Evolutionary conservation across 2,797 vertebrate genomes (phyloP), one percentile per base, ranked within the genome.

Genomic region (Diglossa cyanea): DNA sequence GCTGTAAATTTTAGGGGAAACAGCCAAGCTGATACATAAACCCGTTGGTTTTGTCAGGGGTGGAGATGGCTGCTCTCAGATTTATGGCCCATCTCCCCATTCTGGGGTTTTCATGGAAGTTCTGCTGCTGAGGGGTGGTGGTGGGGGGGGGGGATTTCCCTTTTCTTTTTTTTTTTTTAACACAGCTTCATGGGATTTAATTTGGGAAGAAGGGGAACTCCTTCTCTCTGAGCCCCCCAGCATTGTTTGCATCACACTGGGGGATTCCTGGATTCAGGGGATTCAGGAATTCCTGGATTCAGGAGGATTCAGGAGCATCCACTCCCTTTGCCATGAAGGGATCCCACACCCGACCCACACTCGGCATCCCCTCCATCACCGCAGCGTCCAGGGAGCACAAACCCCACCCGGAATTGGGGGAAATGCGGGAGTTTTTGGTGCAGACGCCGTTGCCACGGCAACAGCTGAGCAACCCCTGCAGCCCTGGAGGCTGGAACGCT

Each of bases 1-100:
- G 77, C 93, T 35, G 47, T 95, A 95, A 96, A 96, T 97, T 89
- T 85, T 61, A 90, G 21, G 6, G 86, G 45, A 90, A 94, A 94
- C 5, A 33, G 66, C 92, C 85, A 89, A 96, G 40, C 55, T 14
- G 61, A 93, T 86, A 80, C 94, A 97, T 67, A 92, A 96, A 96
- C 88, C 72, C 21, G 76, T 47, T 90, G 37, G 81, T 88, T 90
- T 94, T 71, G 80, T 25, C 33, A 6, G 87, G 75, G 85, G 57
- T 5, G 45, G 88, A 76, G 85, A 18, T 82, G 50, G 75, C 76
- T 10, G 76, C 91, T 40, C 76, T 40, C 13, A 7, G 95, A 96
- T 97, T 97, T 96, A 96, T 39, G 68, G n/a, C 37, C 8, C 76
- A 5, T 37, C 24, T 63, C 88, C 31, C 8, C 17, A 0, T 47